Evolutionary conservation across 2,797 vertebrate species (phyloP), one percentile per base, ranked within the genome.

Genomic region (Eulemur mongoz): DNA sequence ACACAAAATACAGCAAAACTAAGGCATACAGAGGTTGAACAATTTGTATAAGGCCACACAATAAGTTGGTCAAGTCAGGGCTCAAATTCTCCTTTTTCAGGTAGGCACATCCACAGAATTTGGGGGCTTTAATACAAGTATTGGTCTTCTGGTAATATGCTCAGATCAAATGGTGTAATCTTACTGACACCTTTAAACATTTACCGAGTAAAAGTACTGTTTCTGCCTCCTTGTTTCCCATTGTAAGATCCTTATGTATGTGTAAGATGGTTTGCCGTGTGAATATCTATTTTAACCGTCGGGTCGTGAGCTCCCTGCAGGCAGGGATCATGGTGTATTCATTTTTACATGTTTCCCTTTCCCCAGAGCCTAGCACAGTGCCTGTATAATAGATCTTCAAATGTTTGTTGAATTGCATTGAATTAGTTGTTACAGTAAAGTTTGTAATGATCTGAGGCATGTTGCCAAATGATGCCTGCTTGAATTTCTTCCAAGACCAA

Each of bases 391-490:
- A 57, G 61, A 88, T 75, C 40, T 85, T 87, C 30, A 79, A 90
- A 70, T 65, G 65, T 76, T 63, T 94, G 25, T 91, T 92, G 43
- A 87, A 84, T 48, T 76, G 35, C n/a, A 73, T 84, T 97, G 69
- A 93, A 98, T 90, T 97, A 87, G 82, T 85, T 72, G 92, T 67
- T 87, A 83, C 43, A 94, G 93, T 97, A 94, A 97, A 96, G 93
- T 97, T 87, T 93, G 91, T 97, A 98, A 98, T 96, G 93, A 96
- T 95, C 50, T 86, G n/a, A 97, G 93, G 84, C 59, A 0, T 89
- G 40, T 84, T 61, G 95, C 95, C 97, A 98, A 98, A 94, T 84
- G 90, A 96, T 84, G 84, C 35, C 54, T 97, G 79, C 96, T 95
- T 97, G 91, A 98, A 94, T 97, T 97, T 88, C 65, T 93, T 93